phyloP scores from a whole-genome alignment of 2,888 invertebrate species.

The Chesias legatella region DNA sequence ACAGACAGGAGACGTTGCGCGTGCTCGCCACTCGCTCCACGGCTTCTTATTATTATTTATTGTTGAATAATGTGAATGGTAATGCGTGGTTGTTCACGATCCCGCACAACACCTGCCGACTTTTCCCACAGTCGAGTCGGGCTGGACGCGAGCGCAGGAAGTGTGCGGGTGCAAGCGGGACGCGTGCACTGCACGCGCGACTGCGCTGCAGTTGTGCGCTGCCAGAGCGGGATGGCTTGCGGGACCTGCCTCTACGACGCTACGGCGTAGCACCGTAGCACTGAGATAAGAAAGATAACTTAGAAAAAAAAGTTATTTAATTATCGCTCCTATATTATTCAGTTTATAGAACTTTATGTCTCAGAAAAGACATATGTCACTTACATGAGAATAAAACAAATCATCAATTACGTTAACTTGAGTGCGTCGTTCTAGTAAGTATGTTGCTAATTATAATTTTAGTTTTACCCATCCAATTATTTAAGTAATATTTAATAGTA shows the following conservation, averaged over 20 bases:
- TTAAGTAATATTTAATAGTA: too few species aligned
- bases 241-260: constrained; percentile 42
- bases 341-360: too few species aligned
- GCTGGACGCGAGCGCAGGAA: constrained; percentile 70
- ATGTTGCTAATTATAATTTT: too few species aligned
- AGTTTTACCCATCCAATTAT: too few species aligned
- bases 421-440: too few species aligned
- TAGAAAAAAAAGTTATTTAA: too few species aligned
- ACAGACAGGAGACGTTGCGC: constrained; percentile 54
- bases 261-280: constrained; percentile 34
- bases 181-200: constrained; percentile 67
- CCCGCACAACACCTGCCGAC: constrained; percentile 82
- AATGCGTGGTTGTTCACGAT: constrained; percentile 81
- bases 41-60: constrained; percentile 81
- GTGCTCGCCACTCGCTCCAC: constrained; percentile 78
- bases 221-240: constrained; percentile 43
- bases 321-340: too few species aligned
- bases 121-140: constrained; percentile 79
- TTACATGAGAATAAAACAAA: too few species aligned
- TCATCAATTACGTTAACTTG: too few species aligned
- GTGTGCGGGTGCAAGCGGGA: constrained; percentile 66
- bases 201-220: constrained; percentile 37
- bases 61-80: constrained; percentile 81
- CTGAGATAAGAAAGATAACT: too few species aligned
- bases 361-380: too few species aligned